Percentiles rank a stretch among this genome's conserved stretches.
These are phyloP conservation scores for Alligator sinensis DNA, from an alignment of 2,113 vertebrate genomes.

Conservation along the genomic window DNA sequence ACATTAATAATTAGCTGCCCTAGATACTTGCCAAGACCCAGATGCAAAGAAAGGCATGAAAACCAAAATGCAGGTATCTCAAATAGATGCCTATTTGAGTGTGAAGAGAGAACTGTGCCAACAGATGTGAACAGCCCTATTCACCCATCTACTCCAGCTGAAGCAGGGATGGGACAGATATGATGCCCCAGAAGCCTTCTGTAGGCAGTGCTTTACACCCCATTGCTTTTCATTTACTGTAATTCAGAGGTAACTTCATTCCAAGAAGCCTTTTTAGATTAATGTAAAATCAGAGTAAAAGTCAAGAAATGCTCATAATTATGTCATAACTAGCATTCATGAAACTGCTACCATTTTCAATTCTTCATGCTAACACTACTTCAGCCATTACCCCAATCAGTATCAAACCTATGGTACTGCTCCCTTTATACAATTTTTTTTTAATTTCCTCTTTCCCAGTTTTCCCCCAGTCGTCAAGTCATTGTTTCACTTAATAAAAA, in stretches of 20 bases:
- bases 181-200: background rate
- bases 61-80: background rate
- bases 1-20: too few species aligned
- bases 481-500: background rate
- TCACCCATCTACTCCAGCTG: background rate
- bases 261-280: background rate
- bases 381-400: background rate
- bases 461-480: background rate
- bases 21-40: too few species aligned
- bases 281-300: background rate
- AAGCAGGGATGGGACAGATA: background rate
- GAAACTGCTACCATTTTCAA: background rate
- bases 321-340: background rate
- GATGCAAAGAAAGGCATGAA: background rate
- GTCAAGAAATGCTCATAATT: background rate
- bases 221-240: background rate
- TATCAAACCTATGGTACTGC: background rate
- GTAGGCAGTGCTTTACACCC: background rate
- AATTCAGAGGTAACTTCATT: background rate
- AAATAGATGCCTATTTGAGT: background rate
- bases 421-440: fast-evolving
- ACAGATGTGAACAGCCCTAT: background rate
- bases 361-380: background rate
- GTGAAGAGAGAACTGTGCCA: background rate
- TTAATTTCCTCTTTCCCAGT: fast-evolving